Evolutionary conservation across 2,113 vertebrate genomes (phyloP), one percentile per base, ranked within the genome.

Genomic region (Hyla sarda): DNA sequence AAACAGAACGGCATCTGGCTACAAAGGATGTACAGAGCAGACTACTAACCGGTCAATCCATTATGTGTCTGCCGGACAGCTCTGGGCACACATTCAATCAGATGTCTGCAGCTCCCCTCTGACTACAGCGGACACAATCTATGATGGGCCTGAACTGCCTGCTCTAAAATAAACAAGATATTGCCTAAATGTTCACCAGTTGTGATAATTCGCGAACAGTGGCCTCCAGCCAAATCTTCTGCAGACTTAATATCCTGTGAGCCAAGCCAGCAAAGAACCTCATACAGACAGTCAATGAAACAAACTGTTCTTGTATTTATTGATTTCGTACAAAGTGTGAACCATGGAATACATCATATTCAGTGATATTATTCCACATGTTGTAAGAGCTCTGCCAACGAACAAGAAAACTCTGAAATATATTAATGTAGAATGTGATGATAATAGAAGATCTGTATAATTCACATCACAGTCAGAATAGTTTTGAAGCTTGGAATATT

Each of bases 71-170:
- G 48, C 83, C 45, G 84, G 65, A 69, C 28, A 80, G 32, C 62
- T 71, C 30, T 72, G 84, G 84, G 76, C 75, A 80, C 32, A 16
- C 69, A 69, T 79, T 71, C 84, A 85, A 85, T 85, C 84, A 56
- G 84, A 85, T 85, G 84, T 85, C 84, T 85, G 83, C 60, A 85
- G 74, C 58, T 79, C 47, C 47, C 13, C 34, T 45, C 21, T 79
- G 23, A 79, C 47, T 79, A 52, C 65, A 77, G 47, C 75, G 21
- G 62, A 37, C 11, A 54, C 77, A 85, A 85, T 85, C 60, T 85
- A 85, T 28, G 23, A 79, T 37, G 13, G 47, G 28, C 50, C 62
- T 54, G 75, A 79, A 30, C 47, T 41, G 75, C 12, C 34, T 3
- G 60, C 75, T 41, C 54, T 41, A 67, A 41, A 56, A 71, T 48